phyloP scores from a whole-genome alignment of 2,797 vertebrate genomes.

The Macrochelys suwanniensis region DNA sequence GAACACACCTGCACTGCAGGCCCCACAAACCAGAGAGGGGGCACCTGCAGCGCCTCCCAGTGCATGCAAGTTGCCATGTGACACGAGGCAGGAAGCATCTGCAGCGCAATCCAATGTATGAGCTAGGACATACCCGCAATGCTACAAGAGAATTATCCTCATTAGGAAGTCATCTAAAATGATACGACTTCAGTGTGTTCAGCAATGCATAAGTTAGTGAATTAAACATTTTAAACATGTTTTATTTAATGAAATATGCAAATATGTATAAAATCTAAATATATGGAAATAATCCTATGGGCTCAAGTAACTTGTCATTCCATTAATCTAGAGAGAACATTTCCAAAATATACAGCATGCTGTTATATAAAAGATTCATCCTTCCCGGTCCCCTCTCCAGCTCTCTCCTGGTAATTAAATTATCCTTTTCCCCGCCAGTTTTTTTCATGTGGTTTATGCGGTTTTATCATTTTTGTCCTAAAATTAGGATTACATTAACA shows the following conservation, averaged over 20 bases:
- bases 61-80: background rate
- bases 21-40: background rate
- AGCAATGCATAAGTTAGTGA: slow-evolving; percentile 14
- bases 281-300: slow-evolving; percentile 9
- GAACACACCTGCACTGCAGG: background rate
- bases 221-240: slow-evolving; percentile 43
- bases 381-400: background rate
- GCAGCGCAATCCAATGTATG: background rate
- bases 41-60: background rate
- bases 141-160: background rate
- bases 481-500: background rate
- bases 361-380: background rate
- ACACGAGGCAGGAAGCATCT: background rate
- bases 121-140: rapidly evolving
- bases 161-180: background rate
- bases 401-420: background rate
- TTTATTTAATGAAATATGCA: slow-evolving; percentile 62
- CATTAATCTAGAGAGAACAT: background rate
- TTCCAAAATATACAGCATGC: background rate
- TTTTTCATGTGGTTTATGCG: background rate
- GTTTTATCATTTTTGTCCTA: background rate
- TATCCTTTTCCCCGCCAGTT: rapidly evolving
- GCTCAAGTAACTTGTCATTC: background rate
- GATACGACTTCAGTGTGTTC: background rate
- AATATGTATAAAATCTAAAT: background rate